Conservation (phyloP, 2,888 invertebrate genomes). For the Phlogophora meticulosa region DNA sequence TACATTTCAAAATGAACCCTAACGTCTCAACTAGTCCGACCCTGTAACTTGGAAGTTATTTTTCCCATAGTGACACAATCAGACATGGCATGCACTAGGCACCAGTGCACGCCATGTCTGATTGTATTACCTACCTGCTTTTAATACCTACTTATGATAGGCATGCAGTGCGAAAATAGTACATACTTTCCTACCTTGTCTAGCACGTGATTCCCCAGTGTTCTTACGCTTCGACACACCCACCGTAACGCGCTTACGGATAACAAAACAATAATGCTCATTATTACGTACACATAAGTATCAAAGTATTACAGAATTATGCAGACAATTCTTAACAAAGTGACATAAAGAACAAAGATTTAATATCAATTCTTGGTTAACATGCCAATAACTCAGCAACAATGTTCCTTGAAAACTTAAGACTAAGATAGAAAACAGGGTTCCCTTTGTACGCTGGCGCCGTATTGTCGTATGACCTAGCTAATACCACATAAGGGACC, state of each 20-base stretch:
- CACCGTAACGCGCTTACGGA: conserved; percentile 10
- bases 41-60: no score
- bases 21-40: no score
- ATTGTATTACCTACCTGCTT: no score
- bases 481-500: conserved; percentile 54
- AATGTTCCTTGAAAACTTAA: conserved; percentile 68
- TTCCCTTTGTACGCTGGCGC: conserved; percentile 61
- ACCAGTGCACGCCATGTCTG: no score
- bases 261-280: conserved; percentile 19
- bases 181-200: not conserved
- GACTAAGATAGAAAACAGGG: conserved; percentile 68
- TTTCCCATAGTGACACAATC: no score
- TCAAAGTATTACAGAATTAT: conserved; percentile 9
- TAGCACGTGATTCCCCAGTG: not conserved
- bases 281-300: not conserved
- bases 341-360: conserved; percentile 61
- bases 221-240: conserved; percentile 1
- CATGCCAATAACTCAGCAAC: conserved; percentile 68
- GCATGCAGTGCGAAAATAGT: no score
- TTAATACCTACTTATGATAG: no score
- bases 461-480: conserved; percentile 65
- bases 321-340: conserved; percentile 44
- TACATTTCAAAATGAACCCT: no score
- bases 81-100: no score
- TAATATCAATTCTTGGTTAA: conserved; percentile 61